These are phyloP conservation scores for Telmatochromis sp. DNA, from an alignment of 2,113 vertebrate genomes.

Conservation along the genomic window DNA sequence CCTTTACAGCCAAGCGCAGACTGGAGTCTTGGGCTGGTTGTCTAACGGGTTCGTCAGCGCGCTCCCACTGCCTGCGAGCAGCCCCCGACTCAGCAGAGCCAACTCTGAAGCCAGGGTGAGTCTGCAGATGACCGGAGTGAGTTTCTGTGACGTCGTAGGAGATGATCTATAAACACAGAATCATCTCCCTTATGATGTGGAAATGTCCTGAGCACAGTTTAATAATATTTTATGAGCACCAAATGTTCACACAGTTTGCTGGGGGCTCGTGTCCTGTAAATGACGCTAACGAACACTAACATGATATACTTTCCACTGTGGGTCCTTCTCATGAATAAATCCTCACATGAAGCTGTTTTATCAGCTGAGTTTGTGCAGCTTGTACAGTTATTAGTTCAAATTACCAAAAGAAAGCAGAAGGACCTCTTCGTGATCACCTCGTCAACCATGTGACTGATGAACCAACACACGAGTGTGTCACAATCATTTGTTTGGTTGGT, in stretches of 20 bases:
- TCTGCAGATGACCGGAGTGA: background rate
- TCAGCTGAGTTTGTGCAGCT: background rate
- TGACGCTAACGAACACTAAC: fast-evolving
- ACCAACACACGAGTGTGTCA: background rate
- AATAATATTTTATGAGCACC: background rate
- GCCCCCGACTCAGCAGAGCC: constrained; percentile 27
- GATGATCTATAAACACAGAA: background rate
- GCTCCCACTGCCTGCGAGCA: constrained; percentile 61
- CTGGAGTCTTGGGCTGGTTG: constrained; percentile 68
- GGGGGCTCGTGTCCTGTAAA: background rate
- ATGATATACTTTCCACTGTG: fast-evolving
- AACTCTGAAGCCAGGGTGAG: constrained; percentile 45
- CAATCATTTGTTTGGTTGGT: background rate
- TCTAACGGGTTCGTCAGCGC: constrained; percentile 66
- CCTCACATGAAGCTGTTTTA: background rate
- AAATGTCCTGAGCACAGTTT: background rate
- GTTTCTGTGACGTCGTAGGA: background rate
- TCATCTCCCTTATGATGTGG: background rate
- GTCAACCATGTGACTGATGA: background rate
- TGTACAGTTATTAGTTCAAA: background rate
- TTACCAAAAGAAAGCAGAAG: background rate
- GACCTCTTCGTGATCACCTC: background rate
- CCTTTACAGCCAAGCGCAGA: constrained; percentile 43
- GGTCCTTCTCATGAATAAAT: background rate
- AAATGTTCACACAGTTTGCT: background rate